Evolutionary conservation across 2,888 invertebrate genomes (phyloP).

Genomic region (Zele albiditarsus): DNA sequence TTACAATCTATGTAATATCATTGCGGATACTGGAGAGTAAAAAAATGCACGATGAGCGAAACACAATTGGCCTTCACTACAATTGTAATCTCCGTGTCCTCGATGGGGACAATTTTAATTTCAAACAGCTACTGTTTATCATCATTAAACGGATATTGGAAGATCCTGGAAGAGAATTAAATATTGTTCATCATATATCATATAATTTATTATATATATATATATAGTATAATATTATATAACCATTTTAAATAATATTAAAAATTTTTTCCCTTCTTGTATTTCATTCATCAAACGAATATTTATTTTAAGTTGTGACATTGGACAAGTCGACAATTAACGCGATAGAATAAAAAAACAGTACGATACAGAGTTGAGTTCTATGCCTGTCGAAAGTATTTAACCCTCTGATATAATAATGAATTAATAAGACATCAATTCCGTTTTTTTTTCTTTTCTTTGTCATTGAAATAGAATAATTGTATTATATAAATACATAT

Average conservation of each 20-base stretch:
- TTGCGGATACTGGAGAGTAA: neutral
- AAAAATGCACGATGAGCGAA: neutral
- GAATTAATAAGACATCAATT: no score
- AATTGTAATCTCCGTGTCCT: conserved; percentile 3
- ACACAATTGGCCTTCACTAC: conserved; percentile 5
- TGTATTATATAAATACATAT: no score
- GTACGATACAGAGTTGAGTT: no score
- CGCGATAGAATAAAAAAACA: no score
- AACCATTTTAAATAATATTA: neutral
- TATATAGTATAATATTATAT: neutral
- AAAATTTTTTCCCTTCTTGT: no score
- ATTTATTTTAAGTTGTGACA: no score
- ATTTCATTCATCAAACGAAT: no score
- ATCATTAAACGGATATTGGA: conserved; percentile 1
- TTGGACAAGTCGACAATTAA: no score
- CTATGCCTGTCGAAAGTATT: no score
- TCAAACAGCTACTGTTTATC: neutral
- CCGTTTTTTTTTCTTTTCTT: no score
- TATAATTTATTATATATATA: neutral
- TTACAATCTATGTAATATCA: conserved; percentile 11
- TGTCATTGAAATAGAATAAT: no score
- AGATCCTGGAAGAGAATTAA: neutral
- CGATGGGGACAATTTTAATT: conserved; percentile 25
- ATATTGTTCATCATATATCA: neutral
- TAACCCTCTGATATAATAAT: no score